These are phyloP conservation scores for Phodopus roborovskii DNA, from an alignment of 2,113 vertebrate genomes.

Conservation along the genomic window DNA sequence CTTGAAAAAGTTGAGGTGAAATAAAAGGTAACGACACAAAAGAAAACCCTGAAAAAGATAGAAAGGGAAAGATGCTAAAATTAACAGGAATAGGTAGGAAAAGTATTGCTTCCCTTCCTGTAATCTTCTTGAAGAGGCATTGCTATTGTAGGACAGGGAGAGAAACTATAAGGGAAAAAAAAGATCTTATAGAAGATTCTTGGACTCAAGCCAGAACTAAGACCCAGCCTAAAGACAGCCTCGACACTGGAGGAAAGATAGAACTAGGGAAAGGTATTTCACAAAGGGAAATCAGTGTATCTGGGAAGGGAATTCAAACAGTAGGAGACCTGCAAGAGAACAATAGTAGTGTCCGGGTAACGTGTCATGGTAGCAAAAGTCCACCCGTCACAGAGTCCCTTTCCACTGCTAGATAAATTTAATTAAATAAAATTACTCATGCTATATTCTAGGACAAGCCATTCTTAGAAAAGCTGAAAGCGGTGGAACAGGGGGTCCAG, in stretches of 20 bases:
- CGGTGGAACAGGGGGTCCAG: neutral
- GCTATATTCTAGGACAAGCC: neutral
- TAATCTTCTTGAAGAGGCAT: neutral
- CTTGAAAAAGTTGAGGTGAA: neutral
- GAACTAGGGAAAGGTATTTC: neutral
- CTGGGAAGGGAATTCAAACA: neutral
- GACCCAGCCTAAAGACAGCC: neutral
- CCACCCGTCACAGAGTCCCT: neutral
- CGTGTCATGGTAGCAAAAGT: neutral
- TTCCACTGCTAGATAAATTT: neutral
- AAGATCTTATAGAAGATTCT: neutral
- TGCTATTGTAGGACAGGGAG: too few species aligned
- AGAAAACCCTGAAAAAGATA: neutral
- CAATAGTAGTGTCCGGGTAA: rapidly evolving
- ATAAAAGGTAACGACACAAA: neutral
- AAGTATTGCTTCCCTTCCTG: neutral
- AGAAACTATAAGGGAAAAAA: neutral
- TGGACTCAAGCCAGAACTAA: neutral
- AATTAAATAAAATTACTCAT: neutral
- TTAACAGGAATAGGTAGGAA: neutral
- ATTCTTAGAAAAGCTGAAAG: neutral
- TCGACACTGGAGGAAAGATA: neutral
- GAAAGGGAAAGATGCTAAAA: neutral
- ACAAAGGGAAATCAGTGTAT: neutral
- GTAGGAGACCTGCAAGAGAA: neutral